Conservation (phyloP, 2,113 vertebrate genomes). For the Cebus imitator region DNA sequence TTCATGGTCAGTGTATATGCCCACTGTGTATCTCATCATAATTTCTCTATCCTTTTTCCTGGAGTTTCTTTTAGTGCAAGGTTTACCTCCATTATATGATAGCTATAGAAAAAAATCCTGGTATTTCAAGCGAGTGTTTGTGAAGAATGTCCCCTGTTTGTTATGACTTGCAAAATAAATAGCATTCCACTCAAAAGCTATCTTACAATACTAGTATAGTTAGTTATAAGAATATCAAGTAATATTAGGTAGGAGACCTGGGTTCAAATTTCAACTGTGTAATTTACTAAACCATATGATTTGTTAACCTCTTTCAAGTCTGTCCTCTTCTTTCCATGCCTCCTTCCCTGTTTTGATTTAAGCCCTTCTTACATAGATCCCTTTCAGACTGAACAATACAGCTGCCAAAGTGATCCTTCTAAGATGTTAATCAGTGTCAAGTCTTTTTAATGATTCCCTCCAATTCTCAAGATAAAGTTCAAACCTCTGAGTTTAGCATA, state of each 20-base stretch:
- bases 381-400: neutral
- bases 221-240: neutral
- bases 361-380: neutral
- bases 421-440: neutral
- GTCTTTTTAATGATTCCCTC: neutral
- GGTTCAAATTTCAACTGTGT: neutral
- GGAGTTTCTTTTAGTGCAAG: neutral
- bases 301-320: neutral
- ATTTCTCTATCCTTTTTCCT: neutral
- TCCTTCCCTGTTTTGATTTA: neutral
- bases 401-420: neutral
- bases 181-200: neutral
- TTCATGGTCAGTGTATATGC: neutral
- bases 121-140: neutral
- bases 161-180: neutral
- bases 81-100: neutral
- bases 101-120: neutral
- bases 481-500: neutral
- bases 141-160: neutral
- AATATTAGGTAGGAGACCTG: neutral
- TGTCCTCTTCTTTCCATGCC: neutral
- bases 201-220: neutral
- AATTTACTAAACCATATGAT: neutral
- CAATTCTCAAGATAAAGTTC: neutral
- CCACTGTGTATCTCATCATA: neutral